These are phyloP conservation scores for Periophthalmus modestus DNA, from an alignment of 2,113 vertebrate genomes.

Conservation along the genomic window DNA sequence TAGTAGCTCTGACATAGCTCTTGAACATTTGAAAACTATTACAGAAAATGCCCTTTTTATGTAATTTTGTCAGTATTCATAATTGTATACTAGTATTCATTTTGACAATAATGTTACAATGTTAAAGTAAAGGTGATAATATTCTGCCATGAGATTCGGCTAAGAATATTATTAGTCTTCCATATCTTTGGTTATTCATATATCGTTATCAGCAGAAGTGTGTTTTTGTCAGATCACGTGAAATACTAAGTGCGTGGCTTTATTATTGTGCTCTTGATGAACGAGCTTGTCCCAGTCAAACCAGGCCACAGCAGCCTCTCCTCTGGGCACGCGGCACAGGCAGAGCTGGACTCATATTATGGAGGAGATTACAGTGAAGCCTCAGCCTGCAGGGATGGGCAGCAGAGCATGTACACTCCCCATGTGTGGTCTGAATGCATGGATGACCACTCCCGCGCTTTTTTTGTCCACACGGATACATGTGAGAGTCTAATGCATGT, in stretches of 20 bases:
- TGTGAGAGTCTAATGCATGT: slow-evolving; percentile 22
- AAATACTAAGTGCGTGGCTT: not conserved
- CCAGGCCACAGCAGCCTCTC: slow-evolving; percentile 47
- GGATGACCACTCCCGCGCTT: slow-evolving; percentile 42
- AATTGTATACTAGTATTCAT: no score
- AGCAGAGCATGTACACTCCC: slow-evolving; percentile 20
- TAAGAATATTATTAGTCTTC: no score
- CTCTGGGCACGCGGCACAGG: slow-evolving; percentile 40
- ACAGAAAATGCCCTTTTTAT: no score
- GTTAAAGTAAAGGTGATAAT: no score
- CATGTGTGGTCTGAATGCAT: slow-evolving; percentile 42
- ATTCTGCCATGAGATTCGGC: no score
- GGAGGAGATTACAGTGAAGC: slow-evolving; percentile 46
- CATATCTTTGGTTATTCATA: not conserved
- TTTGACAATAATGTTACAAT: no score
- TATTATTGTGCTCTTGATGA: slow-evolving; percentile 28
- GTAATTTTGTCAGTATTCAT: no score
- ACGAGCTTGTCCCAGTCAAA: slow-evolving; percentile 42
- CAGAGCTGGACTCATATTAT: slow-evolving; percentile 53
- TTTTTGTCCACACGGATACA: slow-evolving; percentile 34
- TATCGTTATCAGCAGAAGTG: not conserved
- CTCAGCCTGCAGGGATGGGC: slow-evolving; percentile 20
- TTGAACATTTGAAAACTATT: no score
- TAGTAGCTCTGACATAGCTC: no score
- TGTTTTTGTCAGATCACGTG: not conserved